Percentiles rank a stretch among this genome's conserved stretches.
phyloP scores from a whole-genome alignment of 2,113 vertebrate species.

The Vireo altiloquus region DNA sequence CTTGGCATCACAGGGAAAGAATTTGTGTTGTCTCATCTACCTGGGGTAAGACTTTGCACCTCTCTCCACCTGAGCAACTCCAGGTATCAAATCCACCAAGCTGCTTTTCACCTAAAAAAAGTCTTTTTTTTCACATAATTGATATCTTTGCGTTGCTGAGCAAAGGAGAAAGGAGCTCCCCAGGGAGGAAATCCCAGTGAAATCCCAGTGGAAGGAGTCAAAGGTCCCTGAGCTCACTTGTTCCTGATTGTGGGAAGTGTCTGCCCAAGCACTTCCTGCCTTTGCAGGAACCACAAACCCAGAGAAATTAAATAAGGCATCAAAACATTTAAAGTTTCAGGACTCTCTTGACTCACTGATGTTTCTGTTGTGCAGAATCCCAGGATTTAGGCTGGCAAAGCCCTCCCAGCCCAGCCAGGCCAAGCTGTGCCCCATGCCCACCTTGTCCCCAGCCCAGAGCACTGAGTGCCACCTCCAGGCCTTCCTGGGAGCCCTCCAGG shows the following conservation, averaged over 20 bases:
- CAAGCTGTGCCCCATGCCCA: background rate
- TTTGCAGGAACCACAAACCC: background rate
- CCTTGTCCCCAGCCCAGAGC: background rate
- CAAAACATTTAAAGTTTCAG: background rate
- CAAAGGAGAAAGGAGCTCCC: background rate
- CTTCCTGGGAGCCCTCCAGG: background rate
- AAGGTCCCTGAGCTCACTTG: background rate
- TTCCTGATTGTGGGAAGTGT: background rate
- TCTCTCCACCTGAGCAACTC: rapidly evolving
- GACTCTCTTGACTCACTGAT: background rate
- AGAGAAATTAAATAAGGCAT: background rate
- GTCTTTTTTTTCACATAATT: background rate
- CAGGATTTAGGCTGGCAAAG: background rate
- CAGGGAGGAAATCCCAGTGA: background rate
- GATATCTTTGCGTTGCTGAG: background rate
- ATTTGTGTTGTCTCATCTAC: background rate
- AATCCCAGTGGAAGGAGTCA: background rate
- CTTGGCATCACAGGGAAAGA: background rate
- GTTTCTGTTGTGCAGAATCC: background rate
- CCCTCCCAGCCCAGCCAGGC: background rate
- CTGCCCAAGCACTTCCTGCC: background rate
- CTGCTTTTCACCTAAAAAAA: background rate
- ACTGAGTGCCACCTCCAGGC: background rate
- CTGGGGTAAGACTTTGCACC: background rate
- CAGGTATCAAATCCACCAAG: background rate